phyloP scores from a whole-genome alignment of 2,888 invertebrate genomes.

The Amblyjoppa proteus region DNA sequence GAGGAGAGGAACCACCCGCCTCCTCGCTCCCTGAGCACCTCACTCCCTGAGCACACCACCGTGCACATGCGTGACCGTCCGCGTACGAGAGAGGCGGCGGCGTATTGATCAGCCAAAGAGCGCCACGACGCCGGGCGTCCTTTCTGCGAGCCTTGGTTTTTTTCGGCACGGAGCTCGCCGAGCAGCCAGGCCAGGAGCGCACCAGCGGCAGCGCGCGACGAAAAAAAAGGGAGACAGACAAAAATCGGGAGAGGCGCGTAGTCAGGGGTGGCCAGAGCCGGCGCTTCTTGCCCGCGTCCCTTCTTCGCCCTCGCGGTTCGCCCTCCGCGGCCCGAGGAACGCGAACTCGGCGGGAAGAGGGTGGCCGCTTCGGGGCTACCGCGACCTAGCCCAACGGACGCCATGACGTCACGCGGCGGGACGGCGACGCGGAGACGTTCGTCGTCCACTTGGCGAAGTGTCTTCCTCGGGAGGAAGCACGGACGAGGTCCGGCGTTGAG shows the following conservation, averaged over 20 bases:
- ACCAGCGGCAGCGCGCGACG: constrained; percentile 38
- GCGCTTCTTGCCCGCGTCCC: constrained; percentile 28
- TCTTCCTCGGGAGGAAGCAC: not conserved
- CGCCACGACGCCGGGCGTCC: constrained; percentile 85
- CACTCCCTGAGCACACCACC: constrained; percentile 74
- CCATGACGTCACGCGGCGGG: constrained; percentile 78
- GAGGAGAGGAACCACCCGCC: constrained; percentile 62
- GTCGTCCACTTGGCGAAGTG: constrained; percentile 30
- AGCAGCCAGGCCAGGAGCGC: constrained; percentile 19
- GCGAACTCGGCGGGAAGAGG: constrained; percentile 51
- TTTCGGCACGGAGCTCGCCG: constrained; percentile 77
- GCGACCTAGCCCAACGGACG: constrained; percentile 83
- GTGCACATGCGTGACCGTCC: constrained; percentile 85
- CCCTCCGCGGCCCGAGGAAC: constrained; percentile 37
- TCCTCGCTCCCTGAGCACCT: constrained; percentile 32
- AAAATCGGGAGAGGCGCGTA: constrained; percentile 26
- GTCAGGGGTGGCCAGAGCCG: not conserved
- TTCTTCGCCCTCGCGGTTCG: constrained; percentile 18
- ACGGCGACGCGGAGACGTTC: constrained; percentile 38
- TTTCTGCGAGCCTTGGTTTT: constrained; percentile 84
- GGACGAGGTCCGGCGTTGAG: not conserved
- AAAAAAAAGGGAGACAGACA: constrained; percentile 64
- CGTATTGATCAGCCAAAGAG: constrained; percentile 85
- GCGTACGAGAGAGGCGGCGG: constrained; percentile 82
- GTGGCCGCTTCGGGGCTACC: constrained; percentile 66